Conservation (phyloP, 2,888 invertebrate genomes). For the Vandiemenella viatica region DNA sequence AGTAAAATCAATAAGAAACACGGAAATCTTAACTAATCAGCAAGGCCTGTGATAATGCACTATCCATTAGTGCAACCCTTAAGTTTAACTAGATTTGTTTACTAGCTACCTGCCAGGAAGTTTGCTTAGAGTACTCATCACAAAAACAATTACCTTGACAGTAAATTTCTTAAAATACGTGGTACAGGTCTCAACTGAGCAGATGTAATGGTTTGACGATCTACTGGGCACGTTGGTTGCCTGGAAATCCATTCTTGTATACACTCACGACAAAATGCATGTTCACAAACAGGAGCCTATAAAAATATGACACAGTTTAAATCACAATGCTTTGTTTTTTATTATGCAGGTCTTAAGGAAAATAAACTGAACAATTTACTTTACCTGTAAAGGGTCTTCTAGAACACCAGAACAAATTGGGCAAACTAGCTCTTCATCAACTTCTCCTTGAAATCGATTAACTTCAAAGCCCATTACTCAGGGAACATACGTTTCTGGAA, state of each 20-base stretch:
- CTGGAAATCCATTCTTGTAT: slow-evolving; percentile 90
- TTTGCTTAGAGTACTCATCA: no score
- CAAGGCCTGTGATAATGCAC: no score
- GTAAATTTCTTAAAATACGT: slow-evolving; percentile 78
- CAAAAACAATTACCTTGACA: slow-evolving; percentile 72
- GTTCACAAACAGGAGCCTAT: slow-evolving; percentile 88
- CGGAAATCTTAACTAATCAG: no score
- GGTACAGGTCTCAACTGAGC: slow-evolving; percentile 83
- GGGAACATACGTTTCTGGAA: no score
- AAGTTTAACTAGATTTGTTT: no score
- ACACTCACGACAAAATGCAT: slow-evolving; percentile 87
- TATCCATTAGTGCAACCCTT: no score
- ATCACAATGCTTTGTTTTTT: neutral
- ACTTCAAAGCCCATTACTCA: slow-evolving; percentile 81
- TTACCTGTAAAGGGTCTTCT: slow-evolving; percentile 87
- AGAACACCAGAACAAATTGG: slow-evolving; percentile 92
- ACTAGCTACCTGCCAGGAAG: no score
- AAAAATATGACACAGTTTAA: slow-evolving; percentile 19
- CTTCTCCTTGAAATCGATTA: slow-evolving; percentile 84
- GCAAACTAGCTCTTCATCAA: slow-evolving; percentile 92
- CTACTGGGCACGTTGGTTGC: slow-evolving; percentile 88
- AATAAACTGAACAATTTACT: slow-evolving; percentile 14
- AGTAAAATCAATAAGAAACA: no score
- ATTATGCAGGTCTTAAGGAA: neutral
- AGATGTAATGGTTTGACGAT: slow-evolving; percentile 79